Evolutionary conservation across 2,888 invertebrate species (phyloP), one percentile per base, ranked within the genome.

Genomic region (Eupithecia tripunctaria): DNA sequence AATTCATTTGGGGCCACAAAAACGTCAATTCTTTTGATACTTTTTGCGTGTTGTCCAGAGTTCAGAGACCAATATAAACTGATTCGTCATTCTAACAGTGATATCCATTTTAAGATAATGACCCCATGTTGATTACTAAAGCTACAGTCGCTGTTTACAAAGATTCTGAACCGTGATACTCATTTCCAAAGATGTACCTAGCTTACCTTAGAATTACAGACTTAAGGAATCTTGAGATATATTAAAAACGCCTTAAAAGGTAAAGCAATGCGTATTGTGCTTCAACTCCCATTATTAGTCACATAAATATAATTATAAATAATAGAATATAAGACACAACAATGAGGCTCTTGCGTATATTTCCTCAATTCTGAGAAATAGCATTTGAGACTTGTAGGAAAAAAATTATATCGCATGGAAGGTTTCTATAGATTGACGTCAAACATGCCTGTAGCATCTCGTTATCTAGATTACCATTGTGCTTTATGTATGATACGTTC

Each of bases 281-380:
- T 71, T 68, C 71, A 72, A 68, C 70, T 67, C 72, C 59, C 70
- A 73, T 76, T 74, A 71, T 76, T 73, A 27, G 62, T 12, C 32
- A 56, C 72, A 77, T 77, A 76, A 79, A 72, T 74, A 71, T 76
- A 77, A 76, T 79, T 43, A 72, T 73, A 71, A 73, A 74, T 76
- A 73, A 67, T 72, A 72, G 68, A 73, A 72, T 76, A 72, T 66
- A 68, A 71, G 68, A 60, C 41, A 71, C 73, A 63, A 73, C 68
- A 77, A 76, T 76, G 56, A 71, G 67, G 67, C 43, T 67, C 69
- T 74, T 67, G 47, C 62, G 74, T 75, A 73, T 63, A 47, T 76
- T 78, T 78, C 78, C 78, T 78, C 41, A 72, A 41, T 78, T 78
- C 78, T 74, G 15, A 63, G 77, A 77, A 78, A 0, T 18, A 7